Percentiles rank a stretch among this genome's conserved stretches.
Evolutionary conservation across 92 coral and sea anemone genomes (phyloP).

Genomic region (Parazoanthus darwini): DNA sequence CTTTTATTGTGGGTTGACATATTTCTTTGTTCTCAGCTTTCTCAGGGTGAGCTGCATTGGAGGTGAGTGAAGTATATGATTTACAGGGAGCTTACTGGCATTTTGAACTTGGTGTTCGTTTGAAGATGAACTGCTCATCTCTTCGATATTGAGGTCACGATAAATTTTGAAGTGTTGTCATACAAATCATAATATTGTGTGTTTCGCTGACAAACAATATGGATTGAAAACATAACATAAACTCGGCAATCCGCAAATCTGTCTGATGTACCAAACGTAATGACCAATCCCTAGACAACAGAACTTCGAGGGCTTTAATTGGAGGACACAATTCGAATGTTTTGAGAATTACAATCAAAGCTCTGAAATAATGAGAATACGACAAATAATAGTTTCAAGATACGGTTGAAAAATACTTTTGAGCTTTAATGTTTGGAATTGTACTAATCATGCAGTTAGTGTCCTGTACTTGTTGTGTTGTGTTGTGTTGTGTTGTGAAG

Average conservation of each 20-base stretch:
- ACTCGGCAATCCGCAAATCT: neutral
- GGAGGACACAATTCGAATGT: too few relatives aligned
- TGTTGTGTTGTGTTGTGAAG: too few relatives aligned
- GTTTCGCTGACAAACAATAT: neutral
- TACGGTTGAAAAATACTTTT: too few relatives aligned
- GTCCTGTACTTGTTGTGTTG: too few relatives aligned
- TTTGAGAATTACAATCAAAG: too few relatives aligned
- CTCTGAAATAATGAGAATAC: too few relatives aligned
- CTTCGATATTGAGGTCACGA: slow-evolving; percentile 1
- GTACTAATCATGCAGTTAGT: too few relatives aligned
- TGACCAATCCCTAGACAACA: too few relatives aligned
- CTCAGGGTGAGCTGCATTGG: neutral
- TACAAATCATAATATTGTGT: neutral
- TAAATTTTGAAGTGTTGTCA: neutral
- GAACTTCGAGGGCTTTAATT: too few relatives aligned
- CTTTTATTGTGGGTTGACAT: neutral
- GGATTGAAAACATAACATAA: neutral
- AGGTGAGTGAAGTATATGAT: neutral
- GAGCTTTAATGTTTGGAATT: too few relatives aligned
- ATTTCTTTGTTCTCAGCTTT: neutral
- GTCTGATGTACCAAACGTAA: neutral
- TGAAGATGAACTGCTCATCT: neutral
- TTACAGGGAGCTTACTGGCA: neutral
- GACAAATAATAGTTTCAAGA: too few relatives aligned
- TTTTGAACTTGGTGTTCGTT: neutral